Percentiles rank a stretch among this genome's conserved stretches.
phyloP scores from a whole-genome alignment of 2,113 vertebrate genomes.

The Callionymus lyra region DNA sequence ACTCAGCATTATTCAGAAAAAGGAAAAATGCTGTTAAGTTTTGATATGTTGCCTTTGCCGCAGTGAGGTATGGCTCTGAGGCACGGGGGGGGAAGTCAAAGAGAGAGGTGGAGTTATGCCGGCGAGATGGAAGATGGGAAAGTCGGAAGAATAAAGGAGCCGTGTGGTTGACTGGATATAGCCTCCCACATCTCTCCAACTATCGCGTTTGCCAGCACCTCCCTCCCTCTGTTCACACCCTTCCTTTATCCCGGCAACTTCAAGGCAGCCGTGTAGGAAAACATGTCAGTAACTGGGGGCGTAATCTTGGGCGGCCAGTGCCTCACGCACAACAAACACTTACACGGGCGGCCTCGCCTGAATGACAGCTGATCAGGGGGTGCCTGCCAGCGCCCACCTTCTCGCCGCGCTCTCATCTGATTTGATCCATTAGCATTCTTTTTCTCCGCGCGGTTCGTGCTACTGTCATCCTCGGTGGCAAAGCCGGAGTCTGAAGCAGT shows the following conservation, averaged over 20 bases:
- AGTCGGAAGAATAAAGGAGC: slow-evolving; percentile 44
- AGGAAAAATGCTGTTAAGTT: slow-evolving; percentile 61
- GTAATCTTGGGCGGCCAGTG: slow-evolving; percentile 63
- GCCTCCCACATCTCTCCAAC: slow-evolving; percentile 56
- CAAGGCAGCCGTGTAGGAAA: slow-evolving; percentile 57
- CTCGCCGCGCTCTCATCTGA: slow-evolving; percentile 37
- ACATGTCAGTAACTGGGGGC: slow-evolving; percentile 59
- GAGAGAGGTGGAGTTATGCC: slow-evolving; percentile 43
- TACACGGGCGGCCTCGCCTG: slow-evolving; percentile 33
- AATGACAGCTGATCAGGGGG: slow-evolving; percentile 65
- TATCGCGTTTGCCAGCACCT: slow-evolving; percentile 35
- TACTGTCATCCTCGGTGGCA: slow-evolving; percentile 55
- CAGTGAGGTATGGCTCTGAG: slow-evolving; percentile 49
- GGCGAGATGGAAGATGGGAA: slow-evolving; percentile 37
- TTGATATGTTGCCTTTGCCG: slow-evolving; percentile 63
- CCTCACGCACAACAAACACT: slow-evolving; percentile 53
- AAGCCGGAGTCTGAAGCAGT: slow-evolving; percentile 59
- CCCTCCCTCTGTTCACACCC: slow-evolving; percentile 35
- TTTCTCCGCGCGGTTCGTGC: slow-evolving; percentile 49
- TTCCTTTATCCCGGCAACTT: slow-evolving; percentile 60
- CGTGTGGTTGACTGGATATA: slow-evolving; percentile 41
- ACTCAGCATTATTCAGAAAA: slow-evolving; percentile 72
- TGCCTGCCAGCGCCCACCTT: slow-evolving; percentile 44
- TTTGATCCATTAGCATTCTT: slow-evolving; percentile 63
- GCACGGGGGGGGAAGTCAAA: slow-evolving; percentile 49